phyloP scores from a whole-genome alignment of 2,113 vertebrate species.

The Corvus hawaiiensis region DNA sequence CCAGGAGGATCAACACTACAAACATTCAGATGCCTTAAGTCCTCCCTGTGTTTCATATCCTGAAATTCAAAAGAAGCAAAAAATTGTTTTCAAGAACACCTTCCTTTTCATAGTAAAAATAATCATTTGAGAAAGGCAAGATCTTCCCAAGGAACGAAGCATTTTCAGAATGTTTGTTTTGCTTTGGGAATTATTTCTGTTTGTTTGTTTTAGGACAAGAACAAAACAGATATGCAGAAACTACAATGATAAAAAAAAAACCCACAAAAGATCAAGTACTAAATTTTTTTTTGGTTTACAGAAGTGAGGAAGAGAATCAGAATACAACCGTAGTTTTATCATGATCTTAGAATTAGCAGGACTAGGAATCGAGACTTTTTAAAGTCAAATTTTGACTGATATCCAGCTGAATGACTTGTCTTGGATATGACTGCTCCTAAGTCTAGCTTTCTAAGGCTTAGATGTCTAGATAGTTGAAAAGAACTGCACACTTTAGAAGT shows the following conservation, averaged over 20 bases:
- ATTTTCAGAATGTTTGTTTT: background rate
- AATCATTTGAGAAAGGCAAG: background rate
- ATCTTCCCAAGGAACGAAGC: background rate
- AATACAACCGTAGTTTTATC: background rate
- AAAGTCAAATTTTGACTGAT: background rate
- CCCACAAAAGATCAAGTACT: background rate
- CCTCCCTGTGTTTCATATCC: constrained; percentile 86
- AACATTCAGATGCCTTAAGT: constrained; percentile 84
- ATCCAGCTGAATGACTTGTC: background rate
- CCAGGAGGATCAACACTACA: constrained; percentile 98
- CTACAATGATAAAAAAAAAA: background rate
- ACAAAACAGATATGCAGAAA: background rate
- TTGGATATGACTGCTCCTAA: background rate
- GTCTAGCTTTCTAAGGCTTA: background rate
- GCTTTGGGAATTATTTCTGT: background rate
- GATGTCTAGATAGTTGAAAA: background rate
- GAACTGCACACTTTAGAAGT: background rate
- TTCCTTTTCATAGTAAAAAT: background rate
- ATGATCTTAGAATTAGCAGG: background rate
- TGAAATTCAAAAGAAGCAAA: constrained; percentile 35
- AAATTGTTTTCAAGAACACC: background rate
- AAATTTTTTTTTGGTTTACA: background rate
- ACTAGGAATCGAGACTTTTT: background rate
- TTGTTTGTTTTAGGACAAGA: background rate
- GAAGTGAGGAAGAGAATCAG: background rate